Base-by-base conservation (phyloP, 2,113 vertebrate species). In the Rhagologus leucostigma region DNA sequence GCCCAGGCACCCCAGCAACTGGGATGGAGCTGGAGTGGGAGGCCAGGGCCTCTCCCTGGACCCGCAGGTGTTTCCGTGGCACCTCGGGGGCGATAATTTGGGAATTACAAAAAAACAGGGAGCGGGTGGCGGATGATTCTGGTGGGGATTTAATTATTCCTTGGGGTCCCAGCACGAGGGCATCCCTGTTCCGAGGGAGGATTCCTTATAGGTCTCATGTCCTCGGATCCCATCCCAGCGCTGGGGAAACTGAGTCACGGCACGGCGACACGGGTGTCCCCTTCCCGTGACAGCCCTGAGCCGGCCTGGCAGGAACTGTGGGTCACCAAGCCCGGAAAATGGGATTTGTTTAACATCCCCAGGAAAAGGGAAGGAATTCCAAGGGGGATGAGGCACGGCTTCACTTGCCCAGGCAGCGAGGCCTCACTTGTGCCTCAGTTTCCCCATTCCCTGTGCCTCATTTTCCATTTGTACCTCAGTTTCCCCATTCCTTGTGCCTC, bases 51-150 rank as follows among this genome's bases (percentile, higher is more conserved):
- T 16, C 39, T 67, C n/a, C 21, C 7, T 24, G 39, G 12, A 13
- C 15, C n/a, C 2, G 9, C 21, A 22, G 75, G 63, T 53, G 35
- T 52, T 77, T 35, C 17, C 21, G 30, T 47, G 19, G 5, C 16
- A 4, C 13, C 49, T 44, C 44, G 1, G 1, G 53, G 41, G 32
- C 11, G 33, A 13, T 39, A 20, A 37, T 30, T 70, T 37, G 39
- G 7, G 2, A 26, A 1, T 50, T 41, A 1, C 2, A 7, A 53
- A 73, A 44, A n/a, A 12, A 1, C 5, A 11, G 14, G 30, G 14
- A 67, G 18, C 0, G 1, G 29, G 5, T 59, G 92, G 53, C 0
- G 3, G 17, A 0, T 4, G 27, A 6, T 33, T 2, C 8, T 53
- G 12, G 7, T 9, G 9, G 7, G 23, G 11, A 32, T 52, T 63